Base-by-base conservation (phyloP, 2,888 invertebrate species). In the Yponomeuta sedellus region DNA sequence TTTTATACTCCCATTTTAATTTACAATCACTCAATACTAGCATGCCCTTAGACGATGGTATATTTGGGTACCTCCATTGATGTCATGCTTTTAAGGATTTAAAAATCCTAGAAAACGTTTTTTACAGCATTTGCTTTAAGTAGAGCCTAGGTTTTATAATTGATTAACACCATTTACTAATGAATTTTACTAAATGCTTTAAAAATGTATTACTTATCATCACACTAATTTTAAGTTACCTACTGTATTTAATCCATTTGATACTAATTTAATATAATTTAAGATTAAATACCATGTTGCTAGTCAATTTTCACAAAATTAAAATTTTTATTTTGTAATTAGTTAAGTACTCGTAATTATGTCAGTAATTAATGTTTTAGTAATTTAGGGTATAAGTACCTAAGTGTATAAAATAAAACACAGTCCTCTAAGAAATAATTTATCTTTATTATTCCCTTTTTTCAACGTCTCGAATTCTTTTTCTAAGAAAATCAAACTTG, bases 401-500 rank as follows among this genome's bases (percentile, higher is more conserved):
- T 10, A 25, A 22, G 16, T 59, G 57, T 59, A 22, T 5, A 61
- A 81, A 89, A 86, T 88, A 86, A 90, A 89, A 89, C 86, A 78
- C 83, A 79, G 81, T 77, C 70, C 10, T 66, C 63, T 87, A 89
- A 88, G 89, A 91, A 91, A 89, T 89, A 90, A 89, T 89, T 88
- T 85, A 80, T 78, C 79, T 90, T 89, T 89, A 87, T 88, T 88
- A 86, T 87, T 87, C 84, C 86, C 85, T 88, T 87, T 86, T 52
- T 86, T 78, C 73, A 86, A 86, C 81, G 83, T 89, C 86, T 88
- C 85, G 83, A 88, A 85, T 85, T 89, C 84, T 86, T 86, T 52
- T 85, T 85, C 88, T 90, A 89, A 88, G 85, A 86, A 85, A 90
- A 89, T 86, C 87, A 89, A 90, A 88, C 85, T 88, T 89, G 81